Conservation (phyloP, 2,113 vertebrate genomes). For the Callionymus lyra region DNA sequence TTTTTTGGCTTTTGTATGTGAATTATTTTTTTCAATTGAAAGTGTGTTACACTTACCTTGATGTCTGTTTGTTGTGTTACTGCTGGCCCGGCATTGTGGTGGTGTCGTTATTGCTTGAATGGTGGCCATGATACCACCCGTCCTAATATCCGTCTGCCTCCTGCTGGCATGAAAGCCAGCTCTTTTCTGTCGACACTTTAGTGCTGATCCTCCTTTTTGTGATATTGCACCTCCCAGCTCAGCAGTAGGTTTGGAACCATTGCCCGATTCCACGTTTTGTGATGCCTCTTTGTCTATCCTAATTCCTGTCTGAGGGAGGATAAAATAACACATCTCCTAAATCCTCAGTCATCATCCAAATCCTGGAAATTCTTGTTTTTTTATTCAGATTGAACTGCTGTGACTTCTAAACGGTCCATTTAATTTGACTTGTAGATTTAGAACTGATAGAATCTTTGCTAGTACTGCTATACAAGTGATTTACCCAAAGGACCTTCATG, state of each 20-base stretch:
- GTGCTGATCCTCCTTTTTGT: slow-evolving; percentile 24
- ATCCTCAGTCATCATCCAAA: too few species aligned
- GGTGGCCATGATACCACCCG: not conserved
- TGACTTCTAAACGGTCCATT: too few species aligned
- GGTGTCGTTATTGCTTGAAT: slow-evolving; percentile 6
- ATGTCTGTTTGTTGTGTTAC: slow-evolving; percentile 2
- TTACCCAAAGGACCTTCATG: not conserved
- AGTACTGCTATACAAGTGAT: not conserved
- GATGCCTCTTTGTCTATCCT: slow-evolving; percentile 8
- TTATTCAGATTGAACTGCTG: too few species aligned
- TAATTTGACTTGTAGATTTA: slow-evolving; percentile 8
- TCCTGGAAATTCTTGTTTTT: too few species aligned
- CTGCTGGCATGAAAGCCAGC: slow-evolving; percentile 32
- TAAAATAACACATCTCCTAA: slow-evolving; percentile 17
- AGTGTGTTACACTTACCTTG: slow-evolving; percentile 11
- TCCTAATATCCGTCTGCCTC: slow-evolving; percentile 8
- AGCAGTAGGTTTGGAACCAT: slow-evolving; percentile 13
- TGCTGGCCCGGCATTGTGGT: not conserved
- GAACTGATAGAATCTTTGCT: slow-evolving; percentile 11
- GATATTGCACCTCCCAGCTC: slow-evolving; percentile 10
- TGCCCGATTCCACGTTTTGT: not conserved
- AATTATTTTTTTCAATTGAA: slow-evolving; percentile 17
- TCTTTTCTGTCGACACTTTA: slow-evolving; percentile 16
- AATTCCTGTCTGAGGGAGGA: slow-evolving; percentile 17
- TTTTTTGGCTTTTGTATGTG: slow-evolving; percentile 7